Conservation (phyloP, 2,113 vertebrate genomes). For the Tichodroma muraria region DNA sequence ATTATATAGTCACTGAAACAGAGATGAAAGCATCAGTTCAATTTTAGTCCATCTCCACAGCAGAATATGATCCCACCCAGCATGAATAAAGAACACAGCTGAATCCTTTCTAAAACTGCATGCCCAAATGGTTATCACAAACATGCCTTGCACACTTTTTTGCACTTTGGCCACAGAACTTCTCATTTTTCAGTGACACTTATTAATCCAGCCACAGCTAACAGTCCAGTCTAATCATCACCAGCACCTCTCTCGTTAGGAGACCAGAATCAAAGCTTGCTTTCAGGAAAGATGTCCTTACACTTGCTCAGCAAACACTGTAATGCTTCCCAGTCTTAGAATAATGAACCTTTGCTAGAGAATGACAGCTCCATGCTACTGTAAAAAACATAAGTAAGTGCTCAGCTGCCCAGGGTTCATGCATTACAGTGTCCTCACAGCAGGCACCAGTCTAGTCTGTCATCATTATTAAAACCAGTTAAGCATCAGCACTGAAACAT, state of each 20-base stretch:
- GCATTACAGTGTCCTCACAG: not conserved
- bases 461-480: conserved; percentile 39
- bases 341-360: not conserved
- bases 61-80: not conserved
- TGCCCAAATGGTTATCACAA: not conserved
- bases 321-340: not conserved
- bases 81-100: not conserved
- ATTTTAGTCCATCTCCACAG: not conserved
- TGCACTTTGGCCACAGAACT: not conserved
- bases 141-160: not conserved
- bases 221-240: not conserved
- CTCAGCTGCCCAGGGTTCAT: not conserved
- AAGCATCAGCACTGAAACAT: conserved; percentile 44
- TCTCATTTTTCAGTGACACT: not conserved
- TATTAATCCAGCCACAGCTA: not conserved
- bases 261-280: not conserved
- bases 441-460: conserved; percentile 29
- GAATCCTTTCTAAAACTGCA: not conserved
- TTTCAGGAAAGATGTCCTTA: not conserved
- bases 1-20: conserved; percentile 78
- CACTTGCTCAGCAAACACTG: not conserved
- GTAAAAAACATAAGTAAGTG: not conserved
- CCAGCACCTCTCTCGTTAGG: not conserved
- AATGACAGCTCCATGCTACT: not conserved
- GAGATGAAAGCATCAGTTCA: not conserved